Percentiles rank a stretch among this genome's conserved stretches.
Evolutionary conservation across 2,113 vertebrate species (phyloP).

Genomic region (Sylvia atricapilla): DNA sequence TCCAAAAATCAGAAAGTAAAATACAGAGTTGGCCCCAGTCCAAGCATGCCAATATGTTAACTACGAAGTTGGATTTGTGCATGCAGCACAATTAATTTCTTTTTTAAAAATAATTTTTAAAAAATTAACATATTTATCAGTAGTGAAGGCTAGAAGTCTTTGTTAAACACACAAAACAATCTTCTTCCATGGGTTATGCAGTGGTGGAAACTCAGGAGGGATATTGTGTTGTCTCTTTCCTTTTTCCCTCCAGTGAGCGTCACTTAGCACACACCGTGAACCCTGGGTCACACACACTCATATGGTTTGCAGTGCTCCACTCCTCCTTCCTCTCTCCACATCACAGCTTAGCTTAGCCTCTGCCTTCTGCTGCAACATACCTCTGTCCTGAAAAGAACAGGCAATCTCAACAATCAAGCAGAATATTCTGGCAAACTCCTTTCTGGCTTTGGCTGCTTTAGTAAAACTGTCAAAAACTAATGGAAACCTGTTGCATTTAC

Average conservation of each 20-base stretch:
- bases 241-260: slow-evolving; percentile 9
- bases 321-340: neutral
- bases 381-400: neutral
- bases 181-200: neutral
- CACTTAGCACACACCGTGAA: slow-evolving; percentile 15
- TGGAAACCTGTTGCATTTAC: neutral
- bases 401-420: neutral
- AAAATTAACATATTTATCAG: neutral
- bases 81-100: neutral
- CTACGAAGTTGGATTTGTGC: neutral
- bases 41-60: slow-evolving; percentile 48
- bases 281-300: slow-evolving; percentile 44
- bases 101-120: neutral
- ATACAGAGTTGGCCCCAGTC: slow-evolving; percentile 40
- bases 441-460: neutral
- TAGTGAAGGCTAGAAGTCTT: neutral
- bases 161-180: neutral
- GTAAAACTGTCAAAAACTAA: slow-evolving; percentile 22
- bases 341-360: neutral
- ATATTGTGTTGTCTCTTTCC: neutral
- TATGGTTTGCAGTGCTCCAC: slow-evolving; percentile 39
- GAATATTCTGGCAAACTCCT: neutral
- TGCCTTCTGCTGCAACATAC: neutral
- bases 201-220: neutral
- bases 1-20: slow-evolving; percentile 62